These are phyloP conservation scores for Syrista parreyssii DNA, from an alignment of 2,888 invertebrate species.

Conservation along the genomic window DNA sequence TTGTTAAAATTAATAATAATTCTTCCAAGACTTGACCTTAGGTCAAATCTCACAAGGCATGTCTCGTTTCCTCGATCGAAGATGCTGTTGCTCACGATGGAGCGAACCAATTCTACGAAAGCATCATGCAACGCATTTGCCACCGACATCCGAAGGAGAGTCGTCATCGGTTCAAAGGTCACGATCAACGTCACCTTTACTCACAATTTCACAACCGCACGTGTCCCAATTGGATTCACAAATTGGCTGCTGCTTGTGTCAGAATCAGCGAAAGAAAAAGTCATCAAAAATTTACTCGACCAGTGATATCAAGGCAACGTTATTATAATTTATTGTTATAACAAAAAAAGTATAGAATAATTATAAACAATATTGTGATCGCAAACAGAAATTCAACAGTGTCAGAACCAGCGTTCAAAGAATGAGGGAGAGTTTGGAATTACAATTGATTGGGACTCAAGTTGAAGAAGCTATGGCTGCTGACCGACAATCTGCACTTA, in stretches of 20 bases:
- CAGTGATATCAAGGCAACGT: conserved; percentile 18
- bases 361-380: not conserved
- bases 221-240: conserved; percentile 6
- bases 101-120: conserved; percentile 35
- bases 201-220: not conserved
- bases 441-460: conserved; percentile 37
- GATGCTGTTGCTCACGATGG: conserved; percentile 31
- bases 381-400: conserved; percentile 10
- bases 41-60: conserved; percentile 20
- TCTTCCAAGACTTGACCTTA: not conserved
- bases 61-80: conserved; percentile 29
- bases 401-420: conserved; percentile 16
- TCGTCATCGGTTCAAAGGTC: conserved; percentile 26
- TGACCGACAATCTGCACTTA: conserved; percentile 34
- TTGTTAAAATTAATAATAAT: not conserved
- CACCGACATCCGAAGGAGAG: conserved; percentile 35
- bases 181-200: conserved; percentile 28
- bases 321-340: not conserved
- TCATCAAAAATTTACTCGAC: conserved; percentile 18
- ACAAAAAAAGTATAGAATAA: not conserved
- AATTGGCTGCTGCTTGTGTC: conserved; percentile 19
- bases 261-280: conserved; percentile 20
- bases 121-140: conserved; percentile 23
- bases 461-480: conserved; percentile 40
- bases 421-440: conserved; percentile 32